Base-by-base conservation (phyloP, 2,113 vertebrate genomes). In the Meriones unguiculatus region DNA sequence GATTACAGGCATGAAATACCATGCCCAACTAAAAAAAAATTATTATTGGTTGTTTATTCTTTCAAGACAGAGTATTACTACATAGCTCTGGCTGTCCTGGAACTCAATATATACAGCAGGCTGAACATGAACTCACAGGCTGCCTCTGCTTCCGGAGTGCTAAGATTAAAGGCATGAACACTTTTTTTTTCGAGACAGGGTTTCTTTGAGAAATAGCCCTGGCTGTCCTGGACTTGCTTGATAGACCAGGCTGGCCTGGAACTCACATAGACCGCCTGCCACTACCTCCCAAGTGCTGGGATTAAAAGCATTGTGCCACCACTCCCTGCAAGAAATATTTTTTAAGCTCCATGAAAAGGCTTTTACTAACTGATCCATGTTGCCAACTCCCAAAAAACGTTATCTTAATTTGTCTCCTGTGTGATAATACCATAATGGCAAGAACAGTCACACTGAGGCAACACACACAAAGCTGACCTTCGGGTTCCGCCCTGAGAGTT, bases 381-480 rank as follows among this genome's bases (percentile, higher is more conserved):
- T 69, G 20, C 20, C 41, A 81, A 84, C 17, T 54, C 62, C 41
- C 20, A 91, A 64, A 95, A 84, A 75, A 30, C 70, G 6, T 72
- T 62, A 85, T 87, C 93, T 54, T 24, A 93, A 75, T 92, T 57
- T 87, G 91, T 81, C 17, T 93, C 38, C n/a, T 86, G 1, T 73
- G 76, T 85, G 92, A 54, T 88, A 96, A 87, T 54, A 90, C 1
- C 57, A 87, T 59, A 87, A 86, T 54, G 25, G 28, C 46, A 86
- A 84, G 94, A 65, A 59, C 81, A 75, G 67, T 62, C 73, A 92
- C 50, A 87, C 18, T n/a, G 85, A 57, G 1, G 30, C 82, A 70
- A 67, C 35, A 82, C 35, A 82, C 62, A 92, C 13, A 90, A 92
- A 65, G 57, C 52, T 65, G 7, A 46, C 38, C n/a, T 59, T 14